Conservation (phyloP, 2,113 vertebrate species). For the Bubo blakistoni region DNA sequence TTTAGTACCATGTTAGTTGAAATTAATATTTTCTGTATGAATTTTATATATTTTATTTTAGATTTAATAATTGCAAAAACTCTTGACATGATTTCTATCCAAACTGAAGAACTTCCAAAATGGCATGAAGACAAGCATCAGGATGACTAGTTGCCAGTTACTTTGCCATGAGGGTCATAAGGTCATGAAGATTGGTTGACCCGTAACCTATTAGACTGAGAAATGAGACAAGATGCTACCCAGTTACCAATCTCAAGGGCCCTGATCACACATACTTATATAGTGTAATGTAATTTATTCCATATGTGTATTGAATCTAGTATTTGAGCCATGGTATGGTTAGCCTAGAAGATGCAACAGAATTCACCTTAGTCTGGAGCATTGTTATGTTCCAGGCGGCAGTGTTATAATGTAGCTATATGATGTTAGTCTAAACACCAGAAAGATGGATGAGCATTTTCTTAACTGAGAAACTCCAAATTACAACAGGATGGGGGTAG, state of each 20-base stretch:
- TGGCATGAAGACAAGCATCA: background rate
- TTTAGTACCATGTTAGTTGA: background rate
- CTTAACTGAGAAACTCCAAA: background rate
- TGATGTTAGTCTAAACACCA: background rate
- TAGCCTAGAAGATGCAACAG: background rate
- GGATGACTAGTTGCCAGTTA: background rate
- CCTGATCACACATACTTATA: background rate
- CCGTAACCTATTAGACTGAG: background rate
- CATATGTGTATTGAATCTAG: background rate
- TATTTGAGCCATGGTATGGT: background rate
- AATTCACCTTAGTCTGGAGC: background rate
- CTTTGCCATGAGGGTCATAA: background rate
- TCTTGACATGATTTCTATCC: background rate
- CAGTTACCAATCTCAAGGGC: background rate
- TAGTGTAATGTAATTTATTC: background rate
- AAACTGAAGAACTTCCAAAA: background rate
- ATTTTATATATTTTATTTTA: background rate
- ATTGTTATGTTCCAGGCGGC: background rate
- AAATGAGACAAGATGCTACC: background rate
- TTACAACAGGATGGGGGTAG: background rate
- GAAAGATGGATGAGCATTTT: background rate
- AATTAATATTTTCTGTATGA: background rate
- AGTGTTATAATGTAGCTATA: background rate
- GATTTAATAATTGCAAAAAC: background rate
- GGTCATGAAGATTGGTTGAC: background rate